These are phyloP conservation scores for Tor tambroides DNA, from an alignment of 2,113 vertebrate genomes.

Conservation along the genomic window DNA sequence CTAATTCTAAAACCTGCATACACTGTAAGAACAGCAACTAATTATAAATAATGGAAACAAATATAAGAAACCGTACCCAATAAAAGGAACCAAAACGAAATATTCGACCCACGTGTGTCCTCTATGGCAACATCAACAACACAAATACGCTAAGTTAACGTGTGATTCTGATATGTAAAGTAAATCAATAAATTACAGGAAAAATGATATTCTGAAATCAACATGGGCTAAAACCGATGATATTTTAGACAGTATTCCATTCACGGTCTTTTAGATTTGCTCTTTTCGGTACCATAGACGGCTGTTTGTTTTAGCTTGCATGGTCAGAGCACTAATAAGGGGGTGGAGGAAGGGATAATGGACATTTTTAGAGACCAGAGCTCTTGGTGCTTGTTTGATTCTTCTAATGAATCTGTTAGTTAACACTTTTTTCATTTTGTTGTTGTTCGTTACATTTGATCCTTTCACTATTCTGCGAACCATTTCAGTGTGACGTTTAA, in stretches of 20 bases:
- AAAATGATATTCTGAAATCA: constrained; percentile 76
- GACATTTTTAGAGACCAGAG: constrained; percentile 74
- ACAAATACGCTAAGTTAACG: constrained; percentile 82
- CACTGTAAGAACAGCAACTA: constrained; percentile 87
- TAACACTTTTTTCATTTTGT: constrained; percentile 58
- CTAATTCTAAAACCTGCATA: constrained; percentile 89
- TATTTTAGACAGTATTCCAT: constrained; percentile 80
- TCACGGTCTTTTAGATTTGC: constrained; percentile 73
- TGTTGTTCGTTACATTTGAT: constrained; percentile 71
- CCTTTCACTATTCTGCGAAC: constrained; percentile 77
- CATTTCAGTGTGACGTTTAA: constrained; percentile 83
- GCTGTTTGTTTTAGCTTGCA: constrained; percentile 71
- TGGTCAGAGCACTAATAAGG: constrained; percentile 76
- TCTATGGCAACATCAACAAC: constrained; percentile 84
- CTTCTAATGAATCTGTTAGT: constrained; percentile 68
- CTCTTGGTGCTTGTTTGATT: constrained; percentile 72
- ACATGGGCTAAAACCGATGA: constrained; percentile 83
- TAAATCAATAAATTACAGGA: constrained; percentile 80
- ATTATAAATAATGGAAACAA: constrained; percentile 80
- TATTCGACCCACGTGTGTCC: constrained; percentile 81
- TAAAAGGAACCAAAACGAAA: constrained; percentile 78
- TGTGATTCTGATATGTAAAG: constrained; percentile 82
- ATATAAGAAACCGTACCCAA: constrained; percentile 78
- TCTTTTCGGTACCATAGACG: constrained; percentile 72
- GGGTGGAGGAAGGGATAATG: constrained; percentile 76